Evolutionary conservation across 2,797 vertebrate genomes (phyloP), one percentile per base, ranked within the genome.

Genomic region (Botia almorhae): DNA sequence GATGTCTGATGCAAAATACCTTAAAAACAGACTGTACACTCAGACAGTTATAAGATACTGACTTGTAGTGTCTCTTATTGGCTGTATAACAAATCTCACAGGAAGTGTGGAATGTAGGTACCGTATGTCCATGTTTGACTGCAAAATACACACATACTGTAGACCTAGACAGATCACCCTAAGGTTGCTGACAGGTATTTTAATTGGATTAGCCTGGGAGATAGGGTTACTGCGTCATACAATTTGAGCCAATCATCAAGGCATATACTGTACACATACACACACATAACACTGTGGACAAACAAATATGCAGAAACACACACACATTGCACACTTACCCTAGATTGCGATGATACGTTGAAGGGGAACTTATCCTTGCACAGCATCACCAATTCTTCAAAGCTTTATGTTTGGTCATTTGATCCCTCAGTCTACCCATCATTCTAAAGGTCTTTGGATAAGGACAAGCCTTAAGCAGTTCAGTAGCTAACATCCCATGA

Each of bases 161-260:
- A 78, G 56, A 80, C 36, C 6, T 61, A 83, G 43, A 58, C 69
- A 82, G 50, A 55, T 3, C 65, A 82, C 70, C 79, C 83, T 39
- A 64, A 68, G 23, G 51, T 79, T 84, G 46, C 14, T 60, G 76
- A 83, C 72, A 82, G 43, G 23, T 75, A 36, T 26, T 33, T 55
- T 85, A 77, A 85, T 80, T 79, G 83, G 83, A 85, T 84, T 85
- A 72, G 69, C n/a, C 63, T 23, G 50, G 69, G 26, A 81, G 64
- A 67, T 21, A 79, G 23, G 17, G 50, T 70, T 68, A 86, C 72
- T 83, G 60, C 80, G 80, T 85, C 78, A 87, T 71, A 78, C 72
- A 60, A 29, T 33, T 33, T 86, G 69, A 85, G 77, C 78, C 43
- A 72, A 85, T 81, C 75, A 78, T 46, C 17, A n/a, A 46, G 7